Evolutionary conservation across 2,888 invertebrate species (phyloP).

Genomic region (Hypselothyrea guttata): DNA sequence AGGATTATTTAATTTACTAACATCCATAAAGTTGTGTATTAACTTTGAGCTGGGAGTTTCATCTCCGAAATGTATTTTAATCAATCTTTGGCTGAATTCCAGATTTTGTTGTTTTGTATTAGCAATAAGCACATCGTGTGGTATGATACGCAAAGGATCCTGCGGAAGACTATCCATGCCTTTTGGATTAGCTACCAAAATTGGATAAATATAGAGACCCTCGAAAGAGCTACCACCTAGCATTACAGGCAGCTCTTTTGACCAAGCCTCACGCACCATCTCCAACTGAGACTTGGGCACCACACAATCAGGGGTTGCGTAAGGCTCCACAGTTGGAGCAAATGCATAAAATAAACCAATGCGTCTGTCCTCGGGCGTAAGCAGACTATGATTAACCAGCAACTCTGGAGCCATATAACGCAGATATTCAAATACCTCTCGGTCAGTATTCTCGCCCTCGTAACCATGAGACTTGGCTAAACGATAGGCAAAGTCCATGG

Average conservation of each 20-base stretch:
- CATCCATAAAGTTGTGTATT: conserved; percentile 50
- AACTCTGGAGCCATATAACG: conserved; percentile 69
- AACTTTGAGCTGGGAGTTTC: conserved; percentile 46
- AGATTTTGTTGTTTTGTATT: conserved; percentile 52
- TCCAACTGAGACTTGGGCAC: conserved; percentile 67
- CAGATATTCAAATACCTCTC: conserved; percentile 78
- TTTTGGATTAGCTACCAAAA: conserved; percentile 47
- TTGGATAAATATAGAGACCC: conserved; percentile 76
- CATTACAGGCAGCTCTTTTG: conserved; percentile 74
- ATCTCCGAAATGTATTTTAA: conserved; percentile 67
- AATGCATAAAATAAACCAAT: conserved; percentile 70
- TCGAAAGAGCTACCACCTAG: conserved; percentile 79
- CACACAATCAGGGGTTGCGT: conserved; percentile 72
- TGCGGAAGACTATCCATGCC: conserved; percentile 45
- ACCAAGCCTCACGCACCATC: conserved; percentile 77
- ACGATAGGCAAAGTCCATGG: conserved; percentile 69
- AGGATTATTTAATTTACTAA: conserved; percentile 20
- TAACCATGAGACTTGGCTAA: conserved; percentile 79
- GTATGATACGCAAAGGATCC: conserved; percentile 52
- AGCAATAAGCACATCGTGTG: conserved; percentile 41
- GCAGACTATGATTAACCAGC: conserved; percentile 67
- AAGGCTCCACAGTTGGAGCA: conserved; percentile 79
- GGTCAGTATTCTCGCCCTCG: conserved; percentile 77
- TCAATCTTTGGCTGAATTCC: conserved; percentile 72
- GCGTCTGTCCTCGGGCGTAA: conserved; percentile 65